Conservation (phyloP, 2,113 vertebrate species). For the Equus quagga region DNA sequence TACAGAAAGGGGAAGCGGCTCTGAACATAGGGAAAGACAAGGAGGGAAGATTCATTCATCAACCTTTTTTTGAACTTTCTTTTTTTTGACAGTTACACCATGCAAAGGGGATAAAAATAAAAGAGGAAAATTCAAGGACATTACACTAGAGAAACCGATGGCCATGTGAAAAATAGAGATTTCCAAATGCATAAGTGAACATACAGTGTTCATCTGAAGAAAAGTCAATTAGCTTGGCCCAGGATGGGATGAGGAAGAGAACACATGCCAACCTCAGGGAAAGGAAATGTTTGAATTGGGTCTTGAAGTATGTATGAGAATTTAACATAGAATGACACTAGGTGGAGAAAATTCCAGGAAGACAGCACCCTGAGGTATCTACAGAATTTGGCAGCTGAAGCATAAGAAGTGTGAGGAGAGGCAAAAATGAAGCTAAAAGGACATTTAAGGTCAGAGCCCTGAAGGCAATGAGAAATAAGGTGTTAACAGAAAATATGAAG, state of each 20-base stretch:
- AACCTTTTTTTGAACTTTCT: neutral
- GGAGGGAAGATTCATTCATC: neutral
- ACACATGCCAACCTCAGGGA: neutral
- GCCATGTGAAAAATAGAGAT: neutral
- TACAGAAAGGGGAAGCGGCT: neutral
- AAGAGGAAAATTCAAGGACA: neutral
- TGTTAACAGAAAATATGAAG: neutral
- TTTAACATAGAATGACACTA: neutral
- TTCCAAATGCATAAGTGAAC: neutral
- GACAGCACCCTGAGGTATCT: neutral
- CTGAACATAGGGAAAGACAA: neutral
- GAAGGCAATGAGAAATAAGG: neutral
- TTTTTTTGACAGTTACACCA: neutral
- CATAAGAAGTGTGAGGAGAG: neutral
- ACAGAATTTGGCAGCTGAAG: neutral
- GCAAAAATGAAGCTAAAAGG: neutral
- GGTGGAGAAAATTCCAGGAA: neutral
- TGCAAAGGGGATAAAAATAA: neutral
- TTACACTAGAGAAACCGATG: neutral
- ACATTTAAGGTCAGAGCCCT: neutral
- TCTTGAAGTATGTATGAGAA: neutral
- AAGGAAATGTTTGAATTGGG: neutral
- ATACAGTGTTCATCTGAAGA: neutral
- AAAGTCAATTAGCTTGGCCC: neutral
- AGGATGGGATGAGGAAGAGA: neutral